phyloP scores from a whole-genome alignment of 2,113 vertebrate genomes.

The Pholis gunnellus region DNA sequence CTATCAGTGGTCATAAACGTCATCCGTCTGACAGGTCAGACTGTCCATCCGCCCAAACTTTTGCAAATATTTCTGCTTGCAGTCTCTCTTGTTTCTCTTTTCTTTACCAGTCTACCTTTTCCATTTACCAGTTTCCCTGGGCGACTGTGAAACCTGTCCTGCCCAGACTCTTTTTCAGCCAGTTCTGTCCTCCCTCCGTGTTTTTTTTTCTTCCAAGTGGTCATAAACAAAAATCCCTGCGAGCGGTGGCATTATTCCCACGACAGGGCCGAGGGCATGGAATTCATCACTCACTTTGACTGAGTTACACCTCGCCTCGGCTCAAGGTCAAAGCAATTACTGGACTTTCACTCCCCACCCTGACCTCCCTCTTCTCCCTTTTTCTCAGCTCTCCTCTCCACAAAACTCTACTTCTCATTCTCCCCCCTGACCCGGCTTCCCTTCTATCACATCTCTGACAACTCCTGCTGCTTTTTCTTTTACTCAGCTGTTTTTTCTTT shows the following conservation, averaged over 20 bases:
- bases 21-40: constrained; percentile 32
- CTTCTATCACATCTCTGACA: background rate
- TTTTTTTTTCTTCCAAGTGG: constrained; percentile 35
- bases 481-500: constrained; percentile 18
- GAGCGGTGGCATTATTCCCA: constrained; percentile 56
- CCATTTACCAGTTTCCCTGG: constrained; percentile 33
- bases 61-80: constrained; percentile 19
- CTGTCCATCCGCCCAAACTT: constrained; percentile 9
- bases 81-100: constrained; percentile 35
- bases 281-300: constrained; percentile 70
- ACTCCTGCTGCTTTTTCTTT: constrained; percentile 16
- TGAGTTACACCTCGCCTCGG: constrained; percentile 64
- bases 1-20: constrained; percentile 45
- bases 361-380: constrained; percentile 56
- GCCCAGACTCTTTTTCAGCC: constrained; percentile 1
- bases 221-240: constrained; percentile 66
- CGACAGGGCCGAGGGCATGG: constrained; percentile 46
- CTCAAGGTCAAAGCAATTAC: constrained; percentile 81
- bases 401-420: constrained; percentile 37
- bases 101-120: constrained; percentile 37
- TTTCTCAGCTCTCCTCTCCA: constrained; percentile 24
- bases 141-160: constrained; percentile 20
- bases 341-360: constrained; percentile 61
- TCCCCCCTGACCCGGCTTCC: constrained; percentile 4
- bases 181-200: background rate